These are phyloP conservation scores for Pygoscelis adeliae DNA, from an alignment of 2,113 vertebrate species.

Conservation along the genomic window DNA sequence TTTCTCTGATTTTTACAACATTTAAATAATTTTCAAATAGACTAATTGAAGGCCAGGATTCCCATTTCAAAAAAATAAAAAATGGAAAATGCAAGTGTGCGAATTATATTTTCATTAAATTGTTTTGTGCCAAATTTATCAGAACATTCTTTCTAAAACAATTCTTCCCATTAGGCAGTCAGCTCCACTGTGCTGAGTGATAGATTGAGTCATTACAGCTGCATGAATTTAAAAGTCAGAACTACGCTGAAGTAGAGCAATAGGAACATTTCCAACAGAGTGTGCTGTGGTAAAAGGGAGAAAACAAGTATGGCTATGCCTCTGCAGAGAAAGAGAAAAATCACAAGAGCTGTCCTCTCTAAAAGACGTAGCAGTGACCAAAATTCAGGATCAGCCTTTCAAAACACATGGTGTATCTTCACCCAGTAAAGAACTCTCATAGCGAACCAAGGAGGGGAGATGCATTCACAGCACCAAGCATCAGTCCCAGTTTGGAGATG, in stretches of 20 bases:
- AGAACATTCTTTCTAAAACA: not conserved
- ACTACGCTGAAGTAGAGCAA: not conserved
- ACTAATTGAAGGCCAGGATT: not conserved
- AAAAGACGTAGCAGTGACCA: not conserved
- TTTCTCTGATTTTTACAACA: not conserved
- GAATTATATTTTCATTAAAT: not conserved
- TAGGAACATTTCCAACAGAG: not conserved
- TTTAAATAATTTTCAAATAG: not conserved
- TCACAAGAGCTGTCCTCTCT: not conserved
- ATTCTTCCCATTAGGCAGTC: not conserved
- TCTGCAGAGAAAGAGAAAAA: not conserved
- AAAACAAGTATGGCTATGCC: not conserved
- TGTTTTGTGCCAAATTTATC: not conserved
- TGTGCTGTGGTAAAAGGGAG: not conserved
- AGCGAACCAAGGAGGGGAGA: not conserved
- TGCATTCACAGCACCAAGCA: not conserved
- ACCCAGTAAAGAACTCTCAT: not conserved
- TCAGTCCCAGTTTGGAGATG: rapidly evolving
- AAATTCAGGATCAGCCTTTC: not conserved
- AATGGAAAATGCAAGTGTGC: not conserved
- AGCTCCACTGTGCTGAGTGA: not conserved
- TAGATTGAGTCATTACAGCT: not conserved
- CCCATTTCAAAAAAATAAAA: not conserved
- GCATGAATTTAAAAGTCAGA: not conserved
- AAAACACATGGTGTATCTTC: rapidly evolving